Evolutionary conservation across 2,113 vertebrate species (phyloP).

Genomic region (Agelaius tricolor): DNA sequence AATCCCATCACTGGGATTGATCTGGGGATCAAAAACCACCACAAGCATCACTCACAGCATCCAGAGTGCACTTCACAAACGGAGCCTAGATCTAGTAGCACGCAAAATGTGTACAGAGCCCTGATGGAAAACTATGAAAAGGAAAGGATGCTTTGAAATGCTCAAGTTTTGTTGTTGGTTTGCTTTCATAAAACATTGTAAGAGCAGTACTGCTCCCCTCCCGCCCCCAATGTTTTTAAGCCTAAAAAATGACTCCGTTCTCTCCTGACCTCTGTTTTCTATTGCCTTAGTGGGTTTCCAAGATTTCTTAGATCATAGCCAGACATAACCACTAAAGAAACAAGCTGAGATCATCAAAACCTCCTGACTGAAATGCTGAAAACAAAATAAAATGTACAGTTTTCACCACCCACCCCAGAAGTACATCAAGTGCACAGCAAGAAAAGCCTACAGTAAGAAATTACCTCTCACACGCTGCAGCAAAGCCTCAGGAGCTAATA

Average conservation of each 20-base stretch:
- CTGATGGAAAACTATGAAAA: conserved; percentile 30
- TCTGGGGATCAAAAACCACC: conserved; percentile 41
- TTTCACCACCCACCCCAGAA: conserved; percentile 48
- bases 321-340: conserved; percentile 45
- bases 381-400: conserved; percentile 65
- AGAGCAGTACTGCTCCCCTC: not conserved
- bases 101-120: not conserved
- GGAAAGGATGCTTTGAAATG: conserved; percentile 37
- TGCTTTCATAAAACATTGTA: conserved; percentile 2
- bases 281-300: not conserved
- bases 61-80: not conserved
- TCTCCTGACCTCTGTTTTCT: conserved; percentile 38
- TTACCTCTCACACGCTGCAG: conserved; percentile 34
- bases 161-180: conserved; percentile 5
- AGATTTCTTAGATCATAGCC: conserved; percentile 49
- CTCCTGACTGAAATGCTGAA: conserved; percentile 39
- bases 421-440: conserved; percentile 53
- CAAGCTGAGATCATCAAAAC: conserved; percentile 61
- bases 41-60: not conserved
- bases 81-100: not conserved
- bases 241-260: conserved; percentile 32
- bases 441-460: conserved; percentile 59
- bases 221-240: not conserved
- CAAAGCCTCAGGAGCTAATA: conserved; percentile 65
- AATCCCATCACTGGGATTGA: conserved; percentile 11